Conservation (phyloP, 2,797 vertebrate genomes). For the Zenarchopterus dispar region DNA sequence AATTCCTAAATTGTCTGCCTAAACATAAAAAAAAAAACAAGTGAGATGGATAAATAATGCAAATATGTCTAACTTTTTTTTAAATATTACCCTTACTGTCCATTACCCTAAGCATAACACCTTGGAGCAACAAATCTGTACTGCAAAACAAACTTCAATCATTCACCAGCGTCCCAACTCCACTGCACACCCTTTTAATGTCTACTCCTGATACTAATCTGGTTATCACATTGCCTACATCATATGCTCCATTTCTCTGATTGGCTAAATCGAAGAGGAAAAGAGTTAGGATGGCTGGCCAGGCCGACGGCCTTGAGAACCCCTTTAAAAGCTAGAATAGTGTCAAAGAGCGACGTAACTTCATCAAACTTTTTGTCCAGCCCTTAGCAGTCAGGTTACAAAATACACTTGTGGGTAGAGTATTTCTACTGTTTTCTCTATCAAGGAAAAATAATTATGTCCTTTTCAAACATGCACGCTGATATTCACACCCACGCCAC, state of each 20-base stretch:
- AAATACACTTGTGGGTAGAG: not conserved
- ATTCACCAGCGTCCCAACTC: no score
- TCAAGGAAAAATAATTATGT: not conserved
- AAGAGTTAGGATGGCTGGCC: not conserved
- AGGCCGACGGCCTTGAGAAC: not conserved
- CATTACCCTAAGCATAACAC: no score
- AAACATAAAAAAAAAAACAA: not conserved
- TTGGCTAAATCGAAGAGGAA: no score
- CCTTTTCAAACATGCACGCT: no score
- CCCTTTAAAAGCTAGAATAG: not conserved
- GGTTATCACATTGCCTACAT: no score
- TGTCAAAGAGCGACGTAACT: not conserved
- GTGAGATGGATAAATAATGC: not conserved
- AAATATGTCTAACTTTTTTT: not conserved
- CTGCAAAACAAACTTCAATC: no score
- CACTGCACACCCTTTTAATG: no score
- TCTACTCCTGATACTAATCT: no score
- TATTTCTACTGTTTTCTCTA: conserved; percentile 5
- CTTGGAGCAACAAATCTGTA: no score
- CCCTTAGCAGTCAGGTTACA: not conserved
- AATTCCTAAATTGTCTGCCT: not conserved
- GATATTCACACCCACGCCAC: no score
- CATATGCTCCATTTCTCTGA: no score
- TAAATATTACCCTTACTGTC: no score
- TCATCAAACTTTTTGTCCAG: not conserved